These are phyloP conservation scores for Volucella inflata DNA, from an alignment of 2,888 invertebrate species.

Conservation along the genomic window DNA sequence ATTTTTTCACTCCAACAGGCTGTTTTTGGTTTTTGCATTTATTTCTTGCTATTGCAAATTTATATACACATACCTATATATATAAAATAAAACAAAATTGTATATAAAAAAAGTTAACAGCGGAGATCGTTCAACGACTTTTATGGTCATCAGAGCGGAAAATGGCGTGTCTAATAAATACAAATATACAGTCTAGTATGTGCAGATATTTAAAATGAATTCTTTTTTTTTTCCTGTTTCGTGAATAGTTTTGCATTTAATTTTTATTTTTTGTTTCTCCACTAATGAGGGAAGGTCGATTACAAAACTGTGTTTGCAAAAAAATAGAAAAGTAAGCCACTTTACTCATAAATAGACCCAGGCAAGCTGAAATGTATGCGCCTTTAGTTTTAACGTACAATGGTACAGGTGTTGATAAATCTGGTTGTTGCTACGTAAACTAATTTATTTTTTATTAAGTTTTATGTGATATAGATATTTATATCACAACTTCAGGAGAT, in stretches of 20 bases:
- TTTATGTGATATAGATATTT: conserved; percentile 13
- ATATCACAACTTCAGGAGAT: neutral
- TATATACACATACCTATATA: conserved; percentile 26
- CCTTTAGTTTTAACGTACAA: conserved; percentile 25
- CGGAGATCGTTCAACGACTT: conserved; percentile 76
- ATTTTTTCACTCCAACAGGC: conserved; percentile 27
- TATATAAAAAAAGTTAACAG: conserved; percentile 41
- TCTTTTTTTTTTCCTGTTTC: conserved; percentile 54
- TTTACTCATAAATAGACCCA: conserved; percentile 39
- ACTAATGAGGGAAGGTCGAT: conserved; percentile 74
- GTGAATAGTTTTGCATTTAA: conserved; percentile 45
- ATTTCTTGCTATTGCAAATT: conserved; percentile 61
- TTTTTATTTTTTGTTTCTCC: conserved; percentile 48
- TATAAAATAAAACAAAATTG: conserved; percentile 19
- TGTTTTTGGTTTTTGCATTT: conserved; percentile 59
- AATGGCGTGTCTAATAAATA: conserved; percentile 69
- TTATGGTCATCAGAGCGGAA: conserved; percentile 76
- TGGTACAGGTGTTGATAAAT: conserved; percentile 28
- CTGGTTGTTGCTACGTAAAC: conserved; percentile 6
- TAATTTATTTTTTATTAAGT: neutral
- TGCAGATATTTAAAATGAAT: conserved; percentile 65
- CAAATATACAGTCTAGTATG: conserved; percentile 43
- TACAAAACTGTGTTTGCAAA: conserved; percentile 64
- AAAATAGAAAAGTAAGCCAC: conserved; percentile 33
- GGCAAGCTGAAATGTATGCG: neutral